Evolutionary conservation across 1,140 invertebrate genomes (phyloP).

Genomic region (Limonius californicus): DNA sequence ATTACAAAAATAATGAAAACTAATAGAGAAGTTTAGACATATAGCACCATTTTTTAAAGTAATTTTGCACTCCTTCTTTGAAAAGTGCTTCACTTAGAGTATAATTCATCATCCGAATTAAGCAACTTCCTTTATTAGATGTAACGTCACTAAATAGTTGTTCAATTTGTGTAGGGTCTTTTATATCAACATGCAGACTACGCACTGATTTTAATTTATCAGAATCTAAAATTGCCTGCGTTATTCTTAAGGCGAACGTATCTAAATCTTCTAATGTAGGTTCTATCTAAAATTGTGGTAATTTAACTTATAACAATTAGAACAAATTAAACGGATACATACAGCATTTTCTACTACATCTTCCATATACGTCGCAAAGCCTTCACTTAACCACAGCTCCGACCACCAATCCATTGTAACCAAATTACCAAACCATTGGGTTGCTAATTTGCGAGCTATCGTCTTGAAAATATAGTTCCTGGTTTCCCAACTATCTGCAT

Average conservation of each 20-base stretch:
- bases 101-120: constrained; percentile 61
- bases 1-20: neutral
- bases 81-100: constrained; percentile 58
- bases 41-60: constrained; percentile 48
- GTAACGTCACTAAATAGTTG: constrained; percentile 37
- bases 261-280: neutral
- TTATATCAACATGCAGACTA: constrained; percentile 35
- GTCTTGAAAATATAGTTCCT: constrained; percentile 37
- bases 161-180: constrained; percentile 35
- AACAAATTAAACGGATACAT: neutral
- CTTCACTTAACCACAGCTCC: constrained; percentile 70
- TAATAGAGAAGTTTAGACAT: neutral
- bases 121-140: constrained; percentile 39
- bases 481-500: constrained; percentile 31
- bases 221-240: constrained; percentile 31
- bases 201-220: constrained; percentile 39
- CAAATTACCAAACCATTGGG: constrained; percentile 67
- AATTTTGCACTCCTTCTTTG: constrained; percentile 52
- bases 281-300: constrained; percentile 1
- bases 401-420: constrained; percentile 63
- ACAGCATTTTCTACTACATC: constrained; percentile 28
- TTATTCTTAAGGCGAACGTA: neutral
- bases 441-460: constrained; percentile 51
- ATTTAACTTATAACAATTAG: neutral
- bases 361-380: constrained; percentile 54